These are phyloP conservation scores for Nomada goodeniana DNA, from an alignment of 2,888 invertebrate genomes.

Conservation along the genomic window DNA sequence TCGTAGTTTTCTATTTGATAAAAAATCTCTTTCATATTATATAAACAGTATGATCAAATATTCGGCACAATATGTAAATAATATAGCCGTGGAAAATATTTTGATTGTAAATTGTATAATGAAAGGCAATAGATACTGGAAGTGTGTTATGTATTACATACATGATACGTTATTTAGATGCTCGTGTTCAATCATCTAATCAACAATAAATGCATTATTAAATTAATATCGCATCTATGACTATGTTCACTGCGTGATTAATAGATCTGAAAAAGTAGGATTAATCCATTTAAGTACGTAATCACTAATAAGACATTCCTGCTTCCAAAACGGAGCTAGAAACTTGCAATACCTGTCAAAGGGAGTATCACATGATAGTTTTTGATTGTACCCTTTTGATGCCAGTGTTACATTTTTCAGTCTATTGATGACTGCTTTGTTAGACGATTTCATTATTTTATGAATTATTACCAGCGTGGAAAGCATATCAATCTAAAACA, in stretches of 20 bases:
- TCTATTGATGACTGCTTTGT: conserved; percentile 30
- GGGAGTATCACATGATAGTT: conserved; percentile 18
- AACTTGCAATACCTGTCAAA: conserved; percentile 40
- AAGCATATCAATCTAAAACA: conserved; percentile 67
- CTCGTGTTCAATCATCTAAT: neutral
- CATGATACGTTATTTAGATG: neutral
- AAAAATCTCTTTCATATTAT: conserved; percentile 14
- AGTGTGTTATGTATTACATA: neutral
- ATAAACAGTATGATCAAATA: conserved; percentile 9
- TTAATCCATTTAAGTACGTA: neutral
- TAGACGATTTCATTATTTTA: conserved; percentile 39
- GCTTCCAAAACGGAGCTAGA: neutral
- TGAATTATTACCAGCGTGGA: conserved; percentile 66
- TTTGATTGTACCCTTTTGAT: conserved; percentile 45
- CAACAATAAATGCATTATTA: conserved; percentile 4
- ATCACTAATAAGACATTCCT: neutral
- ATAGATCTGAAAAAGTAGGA: conserved; percentile 55
- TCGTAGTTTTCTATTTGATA: conserved; percentile 23
- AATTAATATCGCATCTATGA: conserved; percentile 34
- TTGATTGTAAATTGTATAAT: neutral
- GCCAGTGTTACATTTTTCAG: conserved; percentile 42
- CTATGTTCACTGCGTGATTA: conserved; percentile 38
- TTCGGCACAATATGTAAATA: neutral
- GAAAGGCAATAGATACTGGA: neutral
- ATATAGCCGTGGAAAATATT: neutral